Evolutionary conservation across 2,113 vertebrate species (phyloP), one percentile per base, ranked within the genome.

Genomic region (Hydrochoerus hydrochaeris): DNA sequence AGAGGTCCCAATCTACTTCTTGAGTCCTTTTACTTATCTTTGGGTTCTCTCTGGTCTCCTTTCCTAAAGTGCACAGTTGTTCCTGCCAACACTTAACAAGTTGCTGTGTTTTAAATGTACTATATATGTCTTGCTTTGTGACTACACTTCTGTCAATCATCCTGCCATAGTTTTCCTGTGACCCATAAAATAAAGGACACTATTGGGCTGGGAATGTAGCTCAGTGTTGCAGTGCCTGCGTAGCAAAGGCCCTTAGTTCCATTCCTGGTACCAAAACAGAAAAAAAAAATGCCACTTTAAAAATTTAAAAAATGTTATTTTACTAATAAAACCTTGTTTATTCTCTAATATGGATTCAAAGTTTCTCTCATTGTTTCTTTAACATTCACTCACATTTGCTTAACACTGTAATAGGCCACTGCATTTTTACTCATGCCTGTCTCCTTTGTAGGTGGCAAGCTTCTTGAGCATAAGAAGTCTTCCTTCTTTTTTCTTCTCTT

Each of bases 391-490:
- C 20, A 80, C 14, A n/a, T 32, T 4, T 88, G 3, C 52, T 30
- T n/a, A 69, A 69, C 24, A 71, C 3, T 22, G 12, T 24, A 30
- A 41, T 41, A 0, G 77, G 26, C 5, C 6, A 85, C 30, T 11
- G 22, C 84, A 71, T 46, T 92, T 95, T 95, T 83, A 78, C 24
- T 38, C 11, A 38, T 19, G 38, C 35, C 20, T 67, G 13, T 77
- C 7, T 91, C 22, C n/a, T 73, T 93, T 71, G 32, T 71, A 88
- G 16, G 44, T 30, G 17, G 17, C 69, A 87, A 95, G 16, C 20
- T 95, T 90, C 49, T 71, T 91, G 71, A 92, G 49, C 26, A 24
- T 77, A 91, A 32, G 38, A 7, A 67, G 38, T 88, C 46, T 88
- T 13, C 54, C 54, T 1, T n/a, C 46, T 87, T 89, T 63, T 83